Base-by-base conservation (phyloP, 2,888 invertebrate genomes). In the Odontomyia ornata region DNA sequence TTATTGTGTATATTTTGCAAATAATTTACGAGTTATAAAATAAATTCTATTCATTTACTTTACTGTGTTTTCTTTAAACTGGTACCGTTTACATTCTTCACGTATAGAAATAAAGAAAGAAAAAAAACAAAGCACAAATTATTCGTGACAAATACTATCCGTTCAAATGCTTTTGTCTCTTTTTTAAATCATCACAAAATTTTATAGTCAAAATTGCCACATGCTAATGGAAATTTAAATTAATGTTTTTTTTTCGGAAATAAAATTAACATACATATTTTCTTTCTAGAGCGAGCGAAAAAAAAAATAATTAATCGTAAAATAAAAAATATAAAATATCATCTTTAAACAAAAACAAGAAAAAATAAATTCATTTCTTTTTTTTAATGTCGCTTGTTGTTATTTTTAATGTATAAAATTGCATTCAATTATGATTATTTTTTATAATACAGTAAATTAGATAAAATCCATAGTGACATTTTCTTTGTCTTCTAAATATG, bases 361-460 rank as follows among this genome's bases (percentile, higher is more conserved):
- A 64, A 64, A 64, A 64, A 64, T 64, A 64, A 64, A 64, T 64
- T 64, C 64, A 60, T 23, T 64, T 64, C n/a, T n/a, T n/a, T n/a
- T n/a, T n/a, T 64, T 64, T 60, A 23, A 60, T 60, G 60, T 25
- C 15, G 64, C n/a, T n/a, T 30, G 30, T 64, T 4, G 27, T 64
- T 23, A 60, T 11, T 60, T 23, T 3, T 64, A 64, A 18, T 13
- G 5, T 64, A 64, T 64, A 28, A 64, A n/a, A 64, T 64, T 64
- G 64, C 64, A 64, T 64, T 64, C 30, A 60, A 60, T 60, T 23
- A 52, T 18, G 21, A n/a, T 60, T 25, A 60, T 30, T 11, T 64
- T n/a, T 30, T 64, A 64, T 64, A 64, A 21, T 64, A 64, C 64
- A 64, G n/a, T 64, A 30, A 13, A 64, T 64, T 5, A 60, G 23